Evolutionary conservation across 1,140 invertebrate species (phyloP).

Genomic region (Lycorma delicatula): DNA sequence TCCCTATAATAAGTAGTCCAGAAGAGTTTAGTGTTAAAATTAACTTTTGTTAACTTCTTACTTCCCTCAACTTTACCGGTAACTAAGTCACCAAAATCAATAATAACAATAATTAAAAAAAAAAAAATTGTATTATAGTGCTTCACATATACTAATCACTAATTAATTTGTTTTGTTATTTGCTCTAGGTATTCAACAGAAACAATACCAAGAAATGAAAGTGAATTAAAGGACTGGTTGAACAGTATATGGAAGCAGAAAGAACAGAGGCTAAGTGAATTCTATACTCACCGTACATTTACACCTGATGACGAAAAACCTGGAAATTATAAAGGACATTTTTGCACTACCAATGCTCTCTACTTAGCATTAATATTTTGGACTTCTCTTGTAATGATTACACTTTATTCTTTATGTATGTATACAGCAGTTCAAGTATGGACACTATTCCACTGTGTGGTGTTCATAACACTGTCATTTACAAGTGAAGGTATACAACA

Average conservation of each 20-base stretch:
- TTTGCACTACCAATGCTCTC: conserved; percentile 38
- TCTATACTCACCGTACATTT: conserved; percentile 46
- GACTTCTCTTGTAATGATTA: conserved; percentile 39
- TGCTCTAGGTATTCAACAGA: conserved; percentile 44
- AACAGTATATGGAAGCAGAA: conserved; percentile 62
- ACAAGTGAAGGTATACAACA: too few relatives aligned
- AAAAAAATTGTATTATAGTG: too few relatives aligned
- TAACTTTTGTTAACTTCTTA: too few relatives aligned
- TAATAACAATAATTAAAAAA: too few relatives aligned
- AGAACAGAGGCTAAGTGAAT: conserved; percentile 50
- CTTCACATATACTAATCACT: neutral
- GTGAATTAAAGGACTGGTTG: conserved; percentile 53
- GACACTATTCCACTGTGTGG: conserved; percentile 39
- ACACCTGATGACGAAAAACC: conserved; percentile 23
- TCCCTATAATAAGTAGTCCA: too few relatives aligned
- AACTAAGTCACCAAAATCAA: too few relatives aligned
- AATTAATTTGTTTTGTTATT: conserved; percentile 10
- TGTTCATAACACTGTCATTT: conserved; percentile 43
- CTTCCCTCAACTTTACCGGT: too few relatives aligned
- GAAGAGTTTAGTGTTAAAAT: too few relatives aligned
- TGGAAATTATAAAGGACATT: neutral
- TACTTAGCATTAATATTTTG: conserved; percentile 47
- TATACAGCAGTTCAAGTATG: conserved; percentile 42
- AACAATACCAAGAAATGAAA: conserved; percentile 49
- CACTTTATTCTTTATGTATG: conserved; percentile 39